These are phyloP conservation scores for Zaprionus africanus DNA, from an alignment of 1,140 invertebrate genomes.

Conservation along the genomic window DNA sequence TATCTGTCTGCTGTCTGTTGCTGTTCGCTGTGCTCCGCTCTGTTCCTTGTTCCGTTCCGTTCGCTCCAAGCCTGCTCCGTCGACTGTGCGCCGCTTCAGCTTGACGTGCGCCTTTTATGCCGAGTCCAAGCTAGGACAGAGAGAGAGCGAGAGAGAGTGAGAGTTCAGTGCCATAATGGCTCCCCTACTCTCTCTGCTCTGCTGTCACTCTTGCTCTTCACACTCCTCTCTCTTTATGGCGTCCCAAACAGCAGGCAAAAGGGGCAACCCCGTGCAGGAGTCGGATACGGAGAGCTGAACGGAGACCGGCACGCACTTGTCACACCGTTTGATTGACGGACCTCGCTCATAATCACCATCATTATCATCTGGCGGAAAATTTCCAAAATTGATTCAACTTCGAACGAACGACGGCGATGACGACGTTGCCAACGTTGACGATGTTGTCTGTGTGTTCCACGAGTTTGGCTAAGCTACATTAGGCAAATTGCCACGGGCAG, in stretches of 20 bases:
- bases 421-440: conserved; percentile 5
- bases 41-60: conserved; percentile 36
- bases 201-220: not conserved
- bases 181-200: not conserved
- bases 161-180: not conserved
- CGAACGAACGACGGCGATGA: conserved; percentile 1
- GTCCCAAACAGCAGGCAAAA: not conserved
- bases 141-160: not conserved
- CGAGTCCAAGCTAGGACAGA: conserved; percentile 29
- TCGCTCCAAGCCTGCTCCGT: conserved; percentile 60
- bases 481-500: conserved; percentile 1
- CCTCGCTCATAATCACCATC: conserved; percentile 36
- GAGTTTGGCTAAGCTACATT: not conserved
- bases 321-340: conserved; percentile 56
- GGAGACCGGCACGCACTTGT: conserved; percentile 44
- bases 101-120: conserved; percentile 54
- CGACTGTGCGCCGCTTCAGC: conserved; percentile 56
- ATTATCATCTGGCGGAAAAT: conserved; percentile 75
- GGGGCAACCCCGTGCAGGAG: not conserved
- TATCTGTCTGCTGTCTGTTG: conserved; percentile 11
- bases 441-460: not conserved
- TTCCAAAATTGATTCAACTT: conserved; percentile 57
- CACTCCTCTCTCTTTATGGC: conserved; percentile 1
- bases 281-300: too few relatives aligned
- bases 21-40: conserved; percentile 25